Evolutionary conservation across 2,888 invertebrate species (phyloP).

Genomic region (Phanerotoma sp.): DNA sequence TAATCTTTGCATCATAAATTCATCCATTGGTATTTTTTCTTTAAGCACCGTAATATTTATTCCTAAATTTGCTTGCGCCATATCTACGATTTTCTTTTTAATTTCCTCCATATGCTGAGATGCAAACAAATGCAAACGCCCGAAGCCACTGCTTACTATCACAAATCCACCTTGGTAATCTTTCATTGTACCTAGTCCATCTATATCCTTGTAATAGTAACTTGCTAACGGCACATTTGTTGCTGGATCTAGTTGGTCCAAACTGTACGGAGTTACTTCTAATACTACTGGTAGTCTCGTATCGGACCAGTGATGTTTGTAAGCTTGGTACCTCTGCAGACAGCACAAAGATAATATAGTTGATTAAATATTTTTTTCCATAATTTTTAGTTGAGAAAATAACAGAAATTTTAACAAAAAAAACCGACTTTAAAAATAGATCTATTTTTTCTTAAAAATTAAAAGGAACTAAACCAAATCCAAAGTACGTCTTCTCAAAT

Average conservation of each 20-base stretch:
- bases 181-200: constrained; percentile 76
- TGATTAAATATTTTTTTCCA: constrained; percentile 3
- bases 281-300: constrained; percentile 82
- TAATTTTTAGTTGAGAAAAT: constrained; percentile 3
- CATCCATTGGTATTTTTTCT: constrained; percentile 80
- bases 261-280: constrained; percentile 88
- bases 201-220: constrained; percentile 85
- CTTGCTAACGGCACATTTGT: constrained; percentile 79
- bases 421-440: no score
- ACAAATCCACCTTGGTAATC: constrained; percentile 94
- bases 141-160: constrained; percentile 88
- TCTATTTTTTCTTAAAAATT: no score
- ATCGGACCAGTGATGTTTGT: constrained; percentile 97
- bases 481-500: no score
- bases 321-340: constrained; percentile 84
- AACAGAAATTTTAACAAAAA: no score
- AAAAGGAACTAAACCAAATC: no score
- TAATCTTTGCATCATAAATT: constrained; percentile 84
- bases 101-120: constrained; percentile 83
- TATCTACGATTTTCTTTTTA: constrained; percentile 81
- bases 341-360: constrained; percentile 34
- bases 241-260: constrained; percentile 90
- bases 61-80: constrained; percentile 78
- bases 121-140: constrained; percentile 88
- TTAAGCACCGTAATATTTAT: constrained; percentile 81